phyloP scores from a whole-genome alignment of 2,888 invertebrate genomes.

The Troglohyphantes excavatus region DNA sequence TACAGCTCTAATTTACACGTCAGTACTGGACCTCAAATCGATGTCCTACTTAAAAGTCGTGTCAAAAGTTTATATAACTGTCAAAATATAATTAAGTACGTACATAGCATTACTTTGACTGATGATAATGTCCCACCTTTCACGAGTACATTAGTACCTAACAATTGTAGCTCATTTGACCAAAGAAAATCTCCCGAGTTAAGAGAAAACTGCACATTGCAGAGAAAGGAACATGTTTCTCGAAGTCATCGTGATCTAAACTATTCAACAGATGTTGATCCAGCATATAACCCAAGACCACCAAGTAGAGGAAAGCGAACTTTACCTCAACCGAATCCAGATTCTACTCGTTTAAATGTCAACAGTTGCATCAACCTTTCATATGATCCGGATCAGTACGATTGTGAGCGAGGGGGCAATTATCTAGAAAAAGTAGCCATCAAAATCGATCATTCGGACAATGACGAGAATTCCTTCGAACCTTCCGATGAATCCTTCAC shows the following conservation, averaged over 20 bases:
- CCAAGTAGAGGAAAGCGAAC: slow-evolving; percentile 13
- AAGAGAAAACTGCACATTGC: slow-evolving; percentile 22
- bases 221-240: slow-evolving; percentile 5
- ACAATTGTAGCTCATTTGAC: not conserved
- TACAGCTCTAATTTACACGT: slow-evolving; percentile 84
- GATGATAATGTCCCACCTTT: slow-evolving; percentile 37
- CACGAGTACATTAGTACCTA: not conserved
- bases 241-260: slow-evolving; percentile 15
- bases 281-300: not conserved
- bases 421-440: slow-evolving; percentile 13
- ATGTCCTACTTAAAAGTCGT: slow-evolving; percentile 68
- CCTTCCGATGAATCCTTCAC: slow-evolving; percentile 60
- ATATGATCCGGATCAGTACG: slow-evolving; percentile 7
- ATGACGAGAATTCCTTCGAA: slow-evolving; percentile 38
- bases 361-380: slow-evolving; percentile 23
- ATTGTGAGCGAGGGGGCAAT: not conserved
- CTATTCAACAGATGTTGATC: not conserved
- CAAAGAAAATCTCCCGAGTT: slow-evolving; percentile 13
- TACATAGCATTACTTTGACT: slow-evolving; percentile 46
- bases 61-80: slow-evolving; percentile 65
- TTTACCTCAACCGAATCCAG: not conserved
- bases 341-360: slow-evolving; percentile 20
- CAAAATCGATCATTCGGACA: slow-evolving; percentile 56
- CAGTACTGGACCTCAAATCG: slow-evolving; percentile 81
- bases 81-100: slow-evolving; percentile 61